phyloP scores from a whole-genome alignment of 2,113 vertebrate genomes.

The Talpa occidentalis region DNA sequence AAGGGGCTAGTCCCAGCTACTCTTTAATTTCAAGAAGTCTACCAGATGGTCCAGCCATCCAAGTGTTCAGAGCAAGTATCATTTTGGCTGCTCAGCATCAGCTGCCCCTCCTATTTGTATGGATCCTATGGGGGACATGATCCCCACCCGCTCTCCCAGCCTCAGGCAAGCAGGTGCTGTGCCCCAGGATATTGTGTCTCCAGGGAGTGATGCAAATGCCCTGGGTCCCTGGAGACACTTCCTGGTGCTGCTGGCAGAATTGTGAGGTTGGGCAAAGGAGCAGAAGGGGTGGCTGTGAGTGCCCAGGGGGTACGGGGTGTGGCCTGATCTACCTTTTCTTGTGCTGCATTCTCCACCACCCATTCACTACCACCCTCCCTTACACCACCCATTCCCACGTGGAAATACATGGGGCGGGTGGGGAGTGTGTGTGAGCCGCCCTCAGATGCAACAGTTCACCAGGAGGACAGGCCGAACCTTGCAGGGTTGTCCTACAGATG shows the following conservation, averaged over 20 bases:
- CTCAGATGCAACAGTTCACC: neutral
- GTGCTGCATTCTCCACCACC: neutral
- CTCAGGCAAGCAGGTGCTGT: neutral
- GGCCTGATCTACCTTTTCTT: no score
- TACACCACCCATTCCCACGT: neutral
- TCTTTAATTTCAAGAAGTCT: neutral
- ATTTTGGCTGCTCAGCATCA: neutral
- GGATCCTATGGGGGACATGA: no score
- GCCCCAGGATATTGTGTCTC: neutral
- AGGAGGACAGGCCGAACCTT: neutral
- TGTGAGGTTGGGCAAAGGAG: neutral
- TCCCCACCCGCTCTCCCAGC: neutral
- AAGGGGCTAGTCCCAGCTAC: no score
- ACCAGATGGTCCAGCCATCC: neutral
- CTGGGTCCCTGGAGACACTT: neutral
- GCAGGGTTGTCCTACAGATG: neutral
- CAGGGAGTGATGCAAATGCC: neutral
- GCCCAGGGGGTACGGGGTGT: fast-evolving
- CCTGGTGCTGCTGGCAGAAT: neutral
- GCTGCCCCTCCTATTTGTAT: neutral
- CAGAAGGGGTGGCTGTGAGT: neutral
- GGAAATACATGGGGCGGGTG: neutral
- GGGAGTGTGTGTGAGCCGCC: neutral
- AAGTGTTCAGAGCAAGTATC: neutral
- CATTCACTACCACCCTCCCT: neutral